Conservation (phyloP, 2,113 vertebrate species). For the Channa maculata region DNA sequence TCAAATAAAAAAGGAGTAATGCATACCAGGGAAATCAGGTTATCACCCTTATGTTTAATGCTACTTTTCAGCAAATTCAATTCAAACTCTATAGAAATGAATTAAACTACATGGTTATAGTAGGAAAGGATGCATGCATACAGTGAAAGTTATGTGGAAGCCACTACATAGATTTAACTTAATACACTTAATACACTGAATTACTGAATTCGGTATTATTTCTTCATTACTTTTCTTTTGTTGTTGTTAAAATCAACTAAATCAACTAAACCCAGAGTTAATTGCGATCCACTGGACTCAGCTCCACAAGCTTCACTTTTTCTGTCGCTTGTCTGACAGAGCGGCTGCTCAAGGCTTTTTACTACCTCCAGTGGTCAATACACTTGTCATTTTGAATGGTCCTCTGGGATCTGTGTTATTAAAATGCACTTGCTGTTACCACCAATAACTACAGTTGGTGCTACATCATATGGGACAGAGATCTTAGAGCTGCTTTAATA, state of each 20-base stretch:
- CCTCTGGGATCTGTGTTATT: constrained; percentile 18
- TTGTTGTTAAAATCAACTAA: constrained; percentile 5
- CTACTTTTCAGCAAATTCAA: no score
- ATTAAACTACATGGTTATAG: no score
- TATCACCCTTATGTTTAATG: no score
- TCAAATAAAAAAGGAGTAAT: no score
- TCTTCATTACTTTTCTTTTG: no score
- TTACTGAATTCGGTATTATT: no score
- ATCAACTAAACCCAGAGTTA: background rate
- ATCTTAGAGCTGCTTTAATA: background rate
- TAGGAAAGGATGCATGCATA: no score
- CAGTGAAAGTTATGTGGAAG: no score
- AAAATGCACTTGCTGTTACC: background rate
- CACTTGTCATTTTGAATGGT: constrained; percentile 20
- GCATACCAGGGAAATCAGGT: no score
- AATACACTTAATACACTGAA: no score
- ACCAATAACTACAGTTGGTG: constrained; percentile 16
- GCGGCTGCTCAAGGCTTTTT: constrained; percentile 11
- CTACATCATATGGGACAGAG: constrained; percentile 6
- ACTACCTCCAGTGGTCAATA: constrained; percentile 28
- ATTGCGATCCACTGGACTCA: constrained; percentile 13
- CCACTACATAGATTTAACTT: no score
- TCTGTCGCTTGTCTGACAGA: constrained; percentile 21
- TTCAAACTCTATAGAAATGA: no score
- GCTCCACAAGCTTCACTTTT: constrained; percentile 9